Percentiles rank a stretch among this genome's conserved stretches.
Conservation (phyloP, 2,113 vertebrate genomes). For the Psittacula cyanocephala region DNA sequence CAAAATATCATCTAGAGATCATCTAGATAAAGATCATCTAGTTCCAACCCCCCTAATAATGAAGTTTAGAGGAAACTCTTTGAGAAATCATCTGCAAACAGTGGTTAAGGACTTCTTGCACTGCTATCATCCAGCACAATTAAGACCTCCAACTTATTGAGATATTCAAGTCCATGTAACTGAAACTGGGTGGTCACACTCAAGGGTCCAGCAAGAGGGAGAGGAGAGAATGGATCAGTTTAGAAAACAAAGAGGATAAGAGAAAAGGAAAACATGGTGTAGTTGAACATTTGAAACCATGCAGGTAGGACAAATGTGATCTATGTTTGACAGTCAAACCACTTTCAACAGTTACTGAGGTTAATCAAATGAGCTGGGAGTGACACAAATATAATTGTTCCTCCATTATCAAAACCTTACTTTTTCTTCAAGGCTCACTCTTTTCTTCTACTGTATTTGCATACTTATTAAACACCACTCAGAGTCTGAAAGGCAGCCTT, state of each 20-base stretch:
- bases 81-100: background rate
- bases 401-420: background rate
- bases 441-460: background rate
- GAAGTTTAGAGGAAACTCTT: background rate
- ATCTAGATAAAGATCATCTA: too few relatives aligned
- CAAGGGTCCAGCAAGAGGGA: background rate
- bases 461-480: background rate
- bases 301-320: background rate
- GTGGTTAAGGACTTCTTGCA: background rate
- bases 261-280: background rate
- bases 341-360: background rate
- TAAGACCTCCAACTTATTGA: background rate
- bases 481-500: background rate
- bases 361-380: background rate
- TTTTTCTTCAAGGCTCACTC: background rate
- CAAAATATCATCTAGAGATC: background rate
- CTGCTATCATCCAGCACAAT: background rate
- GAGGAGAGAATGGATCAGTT: background rate
- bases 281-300: background rate
- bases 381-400: background rate
- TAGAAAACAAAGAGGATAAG: background rate
- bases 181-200: slow-evolving; percentile 37
- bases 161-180: background rate
- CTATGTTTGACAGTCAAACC: background rate
- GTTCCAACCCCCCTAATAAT: background rate